Base-by-base conservation (phyloP, 2,888 invertebrate genomes). In the Torymus tubicola region DNA sequence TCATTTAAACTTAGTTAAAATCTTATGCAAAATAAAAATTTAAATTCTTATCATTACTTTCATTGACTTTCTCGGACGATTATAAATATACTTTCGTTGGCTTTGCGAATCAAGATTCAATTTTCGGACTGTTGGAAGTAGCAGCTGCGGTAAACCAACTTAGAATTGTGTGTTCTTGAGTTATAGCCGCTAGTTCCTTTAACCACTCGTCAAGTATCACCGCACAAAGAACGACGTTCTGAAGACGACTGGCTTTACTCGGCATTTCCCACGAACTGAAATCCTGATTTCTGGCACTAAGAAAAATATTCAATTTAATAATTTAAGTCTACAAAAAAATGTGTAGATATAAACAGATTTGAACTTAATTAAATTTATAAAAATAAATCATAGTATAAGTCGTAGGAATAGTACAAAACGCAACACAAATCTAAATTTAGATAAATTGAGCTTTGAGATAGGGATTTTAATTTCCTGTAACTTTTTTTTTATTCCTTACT, bases 201-300 rank as follows among this genome's bases (percentile, higher is more conserved):
- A 98, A 93, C 96, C 99, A 98, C 90, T 99, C 99, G 87, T 98
- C 97, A 81, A 99, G 92, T 65, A 99, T 92, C 8, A 99, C 96
- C 1, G 98, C 97, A 87, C 96, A 96, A 82, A 96, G 92, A 0
- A 96, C 95, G 64, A 94, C 92, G 87, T 94, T 94, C 83, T 94
- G 93, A 65, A 93, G 90, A 60, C 92, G 87, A 80, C 87, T 90
- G 65, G 88, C 85, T 84, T 89, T 88, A 58, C 84, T 88, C 16
- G 89, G 85, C 2, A 86, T 86, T 80, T 89, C 88, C 90, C 90
- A 89, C 10, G 88, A 86, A 50, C 85, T 86, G 81, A 84, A 86
- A 16, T 85, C 85, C 78, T 85, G 84, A 82, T 86, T 86, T 77
- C 88, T 90, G 77, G 50, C 12, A 68, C 55, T 78, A 55, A 60